phyloP scores from a whole-genome alignment of 2,113 vertebrate species.

The Trichomycterus rosablanca region DNA sequence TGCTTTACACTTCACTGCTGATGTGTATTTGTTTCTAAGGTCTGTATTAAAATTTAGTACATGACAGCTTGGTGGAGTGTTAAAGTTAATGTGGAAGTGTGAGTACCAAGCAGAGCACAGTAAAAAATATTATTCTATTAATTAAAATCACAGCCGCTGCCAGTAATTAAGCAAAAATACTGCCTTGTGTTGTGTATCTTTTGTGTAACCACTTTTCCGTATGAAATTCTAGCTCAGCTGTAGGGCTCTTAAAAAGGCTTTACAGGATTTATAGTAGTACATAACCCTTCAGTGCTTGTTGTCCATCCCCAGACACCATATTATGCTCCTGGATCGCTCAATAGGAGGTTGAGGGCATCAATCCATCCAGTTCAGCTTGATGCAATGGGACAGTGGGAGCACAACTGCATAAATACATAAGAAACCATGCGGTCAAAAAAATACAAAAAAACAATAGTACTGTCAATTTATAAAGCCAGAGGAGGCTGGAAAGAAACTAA shows the following conservation, averaged over 20 bases:
- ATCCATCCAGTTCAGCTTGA: constrained; percentile 15
- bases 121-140: too few species aligned
- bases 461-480: constrained; percentile 17
- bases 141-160: background rate
- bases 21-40: too few species aligned
- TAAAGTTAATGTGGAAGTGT: too few species aligned
- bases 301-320: constrained; percentile 4
- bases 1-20: background rate
- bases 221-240: background rate
- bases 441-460: background rate
- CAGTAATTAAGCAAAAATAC: too few species aligned
- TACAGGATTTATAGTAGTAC: constrained; percentile 5
- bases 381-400: constrained; percentile 29
- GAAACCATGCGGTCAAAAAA: constrained; percentile 11
- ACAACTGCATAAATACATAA: constrained; percentile 18
- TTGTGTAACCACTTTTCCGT: background rate
- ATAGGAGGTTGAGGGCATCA: constrained; percentile 5
- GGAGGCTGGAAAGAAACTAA: constrained; percentile 27
- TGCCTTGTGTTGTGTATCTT: too few species aligned
- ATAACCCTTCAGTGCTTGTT: constrained; percentile 10
- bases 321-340: constrained; percentile 8
- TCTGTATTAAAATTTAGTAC: too few species aligned
- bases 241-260: background rate
- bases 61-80: too few species aligned
- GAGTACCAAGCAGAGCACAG: too few species aligned